phyloP scores from a whole-genome alignment of 2,797 vertebrate species.

The Anableps anableps region DNA sequence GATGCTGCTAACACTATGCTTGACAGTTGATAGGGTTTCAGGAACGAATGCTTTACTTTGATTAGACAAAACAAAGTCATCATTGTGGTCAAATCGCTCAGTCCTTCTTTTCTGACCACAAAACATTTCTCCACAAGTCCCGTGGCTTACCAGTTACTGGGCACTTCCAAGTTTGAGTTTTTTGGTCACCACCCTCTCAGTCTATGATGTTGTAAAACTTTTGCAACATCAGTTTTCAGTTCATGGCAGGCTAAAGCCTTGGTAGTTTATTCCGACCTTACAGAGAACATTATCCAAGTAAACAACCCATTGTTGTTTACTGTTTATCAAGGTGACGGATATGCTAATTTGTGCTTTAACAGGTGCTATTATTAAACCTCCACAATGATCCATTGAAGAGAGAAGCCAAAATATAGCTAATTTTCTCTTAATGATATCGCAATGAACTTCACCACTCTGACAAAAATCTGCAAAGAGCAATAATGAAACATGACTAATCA shows the following conservation, averaged over 20 bases:
- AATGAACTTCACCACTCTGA: constrained; percentile 7
- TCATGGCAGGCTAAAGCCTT: neutral
- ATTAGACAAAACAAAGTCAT: no score
- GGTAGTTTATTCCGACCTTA: neutral
- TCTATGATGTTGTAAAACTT: neutral
- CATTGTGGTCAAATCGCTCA: no score
- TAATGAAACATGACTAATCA: constrained; percentile 36
- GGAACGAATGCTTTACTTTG: neutral
- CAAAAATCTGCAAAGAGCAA: constrained; percentile 6
- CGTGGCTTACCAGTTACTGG: neutral
- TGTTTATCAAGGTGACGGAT: neutral
- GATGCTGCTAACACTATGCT: neutral
- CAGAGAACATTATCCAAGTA: neutral
- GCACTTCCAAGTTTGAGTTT: neutral
- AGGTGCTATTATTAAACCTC: neutral
- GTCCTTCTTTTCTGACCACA: no score
- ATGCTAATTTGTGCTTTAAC: neutral
- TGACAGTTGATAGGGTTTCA: neutral
- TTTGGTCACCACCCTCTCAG: neutral
- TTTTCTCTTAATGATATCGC: neutral
- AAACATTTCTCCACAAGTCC: no score
- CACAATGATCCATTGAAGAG: neutral
- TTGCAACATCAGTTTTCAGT: neutral
- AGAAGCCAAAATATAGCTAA: neutral
- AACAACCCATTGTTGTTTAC: neutral